Evolutionary conservation across 2,888 invertebrate genomes (phyloP).

Genomic region (Trimorus sp.): DNA sequence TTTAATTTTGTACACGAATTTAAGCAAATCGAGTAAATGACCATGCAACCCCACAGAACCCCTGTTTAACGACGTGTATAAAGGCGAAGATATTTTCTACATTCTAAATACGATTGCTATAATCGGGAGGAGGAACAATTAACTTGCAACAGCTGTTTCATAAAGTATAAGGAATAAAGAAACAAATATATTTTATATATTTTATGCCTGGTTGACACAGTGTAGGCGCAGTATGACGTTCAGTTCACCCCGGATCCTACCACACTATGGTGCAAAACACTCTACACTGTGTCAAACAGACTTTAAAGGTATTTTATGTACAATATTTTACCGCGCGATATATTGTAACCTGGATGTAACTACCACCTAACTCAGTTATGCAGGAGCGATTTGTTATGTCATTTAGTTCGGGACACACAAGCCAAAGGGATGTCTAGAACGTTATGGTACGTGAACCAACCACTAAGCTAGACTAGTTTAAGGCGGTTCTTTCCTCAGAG

Average conservation of each 20-base stretch:
- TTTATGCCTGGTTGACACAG: constrained; percentile 43
- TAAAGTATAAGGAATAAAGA: constrained; percentile 48
- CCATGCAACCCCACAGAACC: not conserved
- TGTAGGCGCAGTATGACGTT: not conserved
- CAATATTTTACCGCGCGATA: constrained; percentile 48
- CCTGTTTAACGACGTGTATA: constrained; percentile 25
- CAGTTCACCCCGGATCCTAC: not conserved
- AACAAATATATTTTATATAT: constrained; percentile 56
- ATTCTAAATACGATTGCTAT: constrained; percentile 30
- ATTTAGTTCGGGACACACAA: constrained; percentile 24
- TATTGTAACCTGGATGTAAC: constrained; percentile 39
- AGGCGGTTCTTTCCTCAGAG: too few species aligned
- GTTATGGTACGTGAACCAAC: too few species aligned
- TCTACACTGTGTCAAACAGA: constrained; percentile 35
- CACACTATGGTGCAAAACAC: not conserved
- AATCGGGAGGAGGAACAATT: constrained; percentile 11
- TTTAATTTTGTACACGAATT: too few species aligned
- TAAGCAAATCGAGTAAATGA: too few species aligned
- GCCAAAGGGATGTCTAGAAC: too few species aligned
- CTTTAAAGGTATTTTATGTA: constrained; percentile 49
- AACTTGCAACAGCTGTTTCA: constrained; percentile 41
- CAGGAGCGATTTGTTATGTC: constrained; percentile 8
- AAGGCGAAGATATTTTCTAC: constrained; percentile 42
- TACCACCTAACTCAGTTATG: constrained; percentile 31
- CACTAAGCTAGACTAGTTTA: too few species aligned